These are phyloP conservation scores for Etia nguti DNA, from an alignment of 2,113 vertebrate species.

Conservation along the genomic window DNA sequence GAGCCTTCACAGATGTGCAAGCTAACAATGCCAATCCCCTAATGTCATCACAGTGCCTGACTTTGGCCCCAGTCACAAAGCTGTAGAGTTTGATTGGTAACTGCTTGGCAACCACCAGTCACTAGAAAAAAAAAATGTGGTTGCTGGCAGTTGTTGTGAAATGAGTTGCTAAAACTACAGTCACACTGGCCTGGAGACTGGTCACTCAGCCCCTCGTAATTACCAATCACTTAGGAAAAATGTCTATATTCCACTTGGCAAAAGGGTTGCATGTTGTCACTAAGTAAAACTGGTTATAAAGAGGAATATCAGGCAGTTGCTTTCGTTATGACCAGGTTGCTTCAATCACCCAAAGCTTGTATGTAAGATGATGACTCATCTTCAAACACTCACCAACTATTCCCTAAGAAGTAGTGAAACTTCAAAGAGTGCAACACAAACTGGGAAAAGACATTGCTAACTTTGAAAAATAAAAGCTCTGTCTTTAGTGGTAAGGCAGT, in stretches of 20 bases:
- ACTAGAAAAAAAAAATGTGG: neutral
- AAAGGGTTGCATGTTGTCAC: neutral
- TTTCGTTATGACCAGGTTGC: accelerated
- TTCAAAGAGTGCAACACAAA: neutral
- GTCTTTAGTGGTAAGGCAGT: neutral
- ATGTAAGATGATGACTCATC: neutral
- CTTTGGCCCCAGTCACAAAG: neutral
- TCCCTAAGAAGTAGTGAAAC: neutral
- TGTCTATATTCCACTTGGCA: neutral
- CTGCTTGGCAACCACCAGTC: neutral
- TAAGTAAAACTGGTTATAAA: neutral
- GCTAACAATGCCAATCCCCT: neutral
- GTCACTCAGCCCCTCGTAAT: neutral
- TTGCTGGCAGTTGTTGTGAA: neutral
- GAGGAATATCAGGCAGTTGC: neutral
- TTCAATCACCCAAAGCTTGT: neutral
- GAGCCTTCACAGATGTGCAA: neutral
- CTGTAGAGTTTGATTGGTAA: neutral
- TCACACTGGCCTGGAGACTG: neutral
- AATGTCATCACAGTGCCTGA: neutral
- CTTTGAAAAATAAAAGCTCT: neutral
- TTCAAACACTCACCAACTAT: neutral
- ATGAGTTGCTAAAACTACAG: neutral
- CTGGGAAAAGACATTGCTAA: neutral
- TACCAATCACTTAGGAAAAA: accelerated